Base-by-base conservation (phyloP, 2,113 vertebrate genomes). In the Choloepus hoffmanni region DNA sequence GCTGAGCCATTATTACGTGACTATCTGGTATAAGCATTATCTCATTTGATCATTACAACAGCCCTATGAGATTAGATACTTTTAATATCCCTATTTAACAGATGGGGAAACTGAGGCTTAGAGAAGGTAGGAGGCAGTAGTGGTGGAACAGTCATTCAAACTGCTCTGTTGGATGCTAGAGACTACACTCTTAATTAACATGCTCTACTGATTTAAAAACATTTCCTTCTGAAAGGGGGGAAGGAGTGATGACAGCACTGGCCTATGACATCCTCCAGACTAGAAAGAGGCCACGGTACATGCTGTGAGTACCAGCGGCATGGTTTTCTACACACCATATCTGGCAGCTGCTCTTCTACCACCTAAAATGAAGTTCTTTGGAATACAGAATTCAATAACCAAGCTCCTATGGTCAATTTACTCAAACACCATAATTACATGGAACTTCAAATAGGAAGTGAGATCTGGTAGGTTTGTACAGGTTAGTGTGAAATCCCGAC, bases 221-320 rank as follows among this genome's bases (percentile, higher is more conserved):
- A 76, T 62, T 83, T 5, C 23, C 43, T 43, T 78, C 68, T 85
- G 40, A 91, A 78, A 93, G 8, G 16, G 16, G 67, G 10, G 28
- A 74, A 76, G 19, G 12, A n/a, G 4, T 9, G 0, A 6, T 19
- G n/a, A 48, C 0, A 18, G 19, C 5, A 19, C 6, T 5, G 48
- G 33, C 21, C 50, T 55, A 8, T 7, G 24, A 50, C 68, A 30
- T 18, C 9, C 21, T 93, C 23, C 43, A 24, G 48, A 48, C 73
- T 48, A 53, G n/a, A 60, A 62, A 74, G 43, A 58, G 23, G 30
- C 3, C 18, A 45, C 6, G 0, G 0, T 3, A 45, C 1, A 21
- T 16, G n/a, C 2, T 3, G 1, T 5, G 14, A 67, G 24, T 5
- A 13, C 70, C 65, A 81, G n/a, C 55, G 40, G 33, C 36, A n/a